Base-by-base conservation (phyloP, 2,113 vertebrate genomes). In the Pelmatolapia mariae region DNA sequence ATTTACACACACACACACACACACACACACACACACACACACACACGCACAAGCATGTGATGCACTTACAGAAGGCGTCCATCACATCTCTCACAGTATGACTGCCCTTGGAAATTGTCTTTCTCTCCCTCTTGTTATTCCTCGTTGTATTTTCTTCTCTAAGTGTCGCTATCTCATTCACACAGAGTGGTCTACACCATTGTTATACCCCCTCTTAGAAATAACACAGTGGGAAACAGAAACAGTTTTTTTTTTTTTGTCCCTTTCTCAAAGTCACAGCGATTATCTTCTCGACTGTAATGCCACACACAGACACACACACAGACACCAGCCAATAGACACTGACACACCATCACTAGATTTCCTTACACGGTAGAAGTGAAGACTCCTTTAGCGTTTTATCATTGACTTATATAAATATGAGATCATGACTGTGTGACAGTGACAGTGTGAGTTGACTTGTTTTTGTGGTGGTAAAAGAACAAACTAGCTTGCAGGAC, bases 71-170 rank as follows among this genome's bases (percentile, higher is more conserved):
- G 91, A 89, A 89, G 89, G 84, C 59, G 83, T 93, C 93, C 84
- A 89, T 94, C 92, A 93, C 91, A 85, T 86, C 81, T 76, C 29
- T 91, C 83, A 91, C 83, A 92, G 53, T 38, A 10, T 24, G 84
- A 40, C 88, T 93, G 90, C 91, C 92, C 93, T 93, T 92, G 90
- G 83, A 90, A 90, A 90, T 84, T 5, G 24, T 84, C 84, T 79
- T 80, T 52, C 47, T 73, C 83, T 10, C 43, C 43, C 22, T 57
- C 80, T 79, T 86, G 85, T 78, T 87, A 87, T 87, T 87, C 88
- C 89, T 91, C 29, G 3, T 18, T 87, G 63, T 85, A 24, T 83
- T 87, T 80, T 52, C 82, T 68, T 81, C 81, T 82, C 52, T 29
- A 47, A 71, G 83, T 85, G 71, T 90, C 43, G 11, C 86, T 59